Percentiles rank a stretch among this genome's conserved stretches.
phyloP scores from a whole-genome alignment of 2,888 invertebrate genomes.

The Tanaodytes sp. region DNA sequence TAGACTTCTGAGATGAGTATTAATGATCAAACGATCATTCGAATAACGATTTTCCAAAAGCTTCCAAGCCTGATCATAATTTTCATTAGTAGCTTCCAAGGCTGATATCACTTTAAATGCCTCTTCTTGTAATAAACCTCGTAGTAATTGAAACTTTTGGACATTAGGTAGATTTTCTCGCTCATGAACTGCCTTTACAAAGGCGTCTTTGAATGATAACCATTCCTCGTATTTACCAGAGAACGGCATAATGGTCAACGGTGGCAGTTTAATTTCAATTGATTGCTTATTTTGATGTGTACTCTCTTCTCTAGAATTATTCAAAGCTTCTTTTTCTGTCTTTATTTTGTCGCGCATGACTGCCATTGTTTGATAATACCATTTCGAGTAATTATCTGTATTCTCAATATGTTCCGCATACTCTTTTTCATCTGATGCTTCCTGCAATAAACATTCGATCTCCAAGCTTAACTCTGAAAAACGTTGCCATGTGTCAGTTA shows the following conservation, averaged over 20 bases:
- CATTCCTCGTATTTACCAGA: conserved; percentile 2
- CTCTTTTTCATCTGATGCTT: too few relatives aligned
- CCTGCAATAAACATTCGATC: too few relatives aligned
- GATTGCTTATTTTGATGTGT: too few relatives aligned
- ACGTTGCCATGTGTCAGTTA: too few relatives aligned
- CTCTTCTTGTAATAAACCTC: not conserved
- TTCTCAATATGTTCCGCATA: too few relatives aligned
- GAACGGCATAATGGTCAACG: conserved; percentile 5
- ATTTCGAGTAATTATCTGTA: too few relatives aligned
- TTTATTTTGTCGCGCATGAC: too few relatives aligned
- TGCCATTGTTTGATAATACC: too few relatives aligned
- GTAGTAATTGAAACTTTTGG: conserved; percentile 7
- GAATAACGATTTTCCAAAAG: conserved; percentile 1
- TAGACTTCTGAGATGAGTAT: conserved; percentile 11
- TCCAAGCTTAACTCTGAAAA: too few relatives aligned
- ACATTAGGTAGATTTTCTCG: not conserved
- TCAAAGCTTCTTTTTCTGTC: too few relatives aligned
- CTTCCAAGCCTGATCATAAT: conserved; percentile 3
- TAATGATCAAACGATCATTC: not conserved
- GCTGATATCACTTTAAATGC: conserved; percentile 6
- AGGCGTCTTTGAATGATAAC: conserved; percentile 6
- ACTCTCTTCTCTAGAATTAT: too few relatives aligned
- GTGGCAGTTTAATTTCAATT: not conserved
- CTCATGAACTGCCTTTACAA: not conserved
- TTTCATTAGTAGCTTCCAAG: not conserved